Base-by-base conservation (phyloP, 2,888 invertebrate genomes). In the Lymantria dispar region DNA sequence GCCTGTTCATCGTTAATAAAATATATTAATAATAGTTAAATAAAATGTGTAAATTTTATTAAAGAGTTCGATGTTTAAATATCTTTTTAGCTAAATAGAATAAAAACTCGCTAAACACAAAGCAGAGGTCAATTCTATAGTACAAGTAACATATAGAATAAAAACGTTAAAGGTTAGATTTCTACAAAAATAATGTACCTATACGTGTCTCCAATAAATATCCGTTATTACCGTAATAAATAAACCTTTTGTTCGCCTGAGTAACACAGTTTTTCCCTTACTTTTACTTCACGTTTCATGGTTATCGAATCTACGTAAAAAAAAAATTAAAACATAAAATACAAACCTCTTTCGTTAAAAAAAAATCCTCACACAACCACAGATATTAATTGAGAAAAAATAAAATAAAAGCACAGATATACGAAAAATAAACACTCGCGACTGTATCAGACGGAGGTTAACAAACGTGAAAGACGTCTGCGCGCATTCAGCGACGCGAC, bases 321-420 rank as follows among this genome's bases (percentile, higher is more conserved):
- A 41, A 60, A 51, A n/a, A n/a, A n/a, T n/a, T n/a, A n/a, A n/a
- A 56, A 46, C 48, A 57, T 62, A 62, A 52, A 54, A 13, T 61
- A 80, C 83, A 57, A 72, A 85, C 85, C 86, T 87, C 62, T 70
- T 66, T 68, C 56, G 56, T 43, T 22, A 60, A 60, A 53, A 33
- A 63, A 64, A 80, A 86, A 87, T 87, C 86, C 87, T 80, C 72
- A 76, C 80, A 83, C 80, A 78, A 59, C 62, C 86, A 85, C 83
- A 79, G 67, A 67, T 52, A 68, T 63, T 68, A 70, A 71, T 31
- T 71, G 22, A 22, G 22, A 70, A 60, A 73, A 75, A 42, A 42
- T 33, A 67, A 80, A 75, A 70, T 73, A 75, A 72, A 70, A 82
- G 72, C 81, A 78, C 78, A 65, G 39, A 52, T 39, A 69, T 75